phyloP scores from a whole-genome alignment of 2,113 vertebrate species.

The Chlorodrepanis virens region DNA sequence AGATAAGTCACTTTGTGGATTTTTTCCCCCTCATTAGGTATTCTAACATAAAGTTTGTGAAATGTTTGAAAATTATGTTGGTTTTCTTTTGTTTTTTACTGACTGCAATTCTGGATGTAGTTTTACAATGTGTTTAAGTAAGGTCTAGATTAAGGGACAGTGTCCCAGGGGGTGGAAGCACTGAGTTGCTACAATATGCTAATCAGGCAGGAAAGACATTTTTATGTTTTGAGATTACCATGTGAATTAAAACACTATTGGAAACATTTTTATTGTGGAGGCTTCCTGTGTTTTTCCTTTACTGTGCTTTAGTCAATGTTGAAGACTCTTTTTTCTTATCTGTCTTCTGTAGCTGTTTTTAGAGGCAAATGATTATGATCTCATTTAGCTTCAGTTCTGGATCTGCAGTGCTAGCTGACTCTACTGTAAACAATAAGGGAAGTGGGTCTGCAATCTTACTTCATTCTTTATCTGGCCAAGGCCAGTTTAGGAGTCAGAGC shows the following conservation, averaged over 20 bases:
- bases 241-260: not conserved
- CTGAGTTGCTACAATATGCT: not conserved
- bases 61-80: not conserved
- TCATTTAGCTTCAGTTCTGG: not conserved
- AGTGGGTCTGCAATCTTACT: not conserved
- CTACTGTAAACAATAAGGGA: not conserved
- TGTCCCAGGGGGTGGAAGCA: not conserved
- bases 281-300: not conserved
- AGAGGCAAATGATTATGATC: not conserved
- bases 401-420: not conserved
- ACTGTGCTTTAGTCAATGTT: not conserved
- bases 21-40: not conserved
- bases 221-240: not conserved
- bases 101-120: not conserved
- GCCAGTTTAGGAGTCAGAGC: not conserved
- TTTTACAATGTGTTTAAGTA: not conserved
- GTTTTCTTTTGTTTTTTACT: not conserved
- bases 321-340: not conserved
- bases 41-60: not conserved
- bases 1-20: not conserved
- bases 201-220: not conserved
- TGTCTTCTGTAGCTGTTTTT: constrained; percentile 7
- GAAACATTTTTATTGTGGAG: not conserved
- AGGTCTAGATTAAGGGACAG: not conserved
- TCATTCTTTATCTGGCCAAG: not conserved